phyloP scores from a whole-genome alignment of 2,113 vertebrate genomes.

The Petromus typicus region DNA sequence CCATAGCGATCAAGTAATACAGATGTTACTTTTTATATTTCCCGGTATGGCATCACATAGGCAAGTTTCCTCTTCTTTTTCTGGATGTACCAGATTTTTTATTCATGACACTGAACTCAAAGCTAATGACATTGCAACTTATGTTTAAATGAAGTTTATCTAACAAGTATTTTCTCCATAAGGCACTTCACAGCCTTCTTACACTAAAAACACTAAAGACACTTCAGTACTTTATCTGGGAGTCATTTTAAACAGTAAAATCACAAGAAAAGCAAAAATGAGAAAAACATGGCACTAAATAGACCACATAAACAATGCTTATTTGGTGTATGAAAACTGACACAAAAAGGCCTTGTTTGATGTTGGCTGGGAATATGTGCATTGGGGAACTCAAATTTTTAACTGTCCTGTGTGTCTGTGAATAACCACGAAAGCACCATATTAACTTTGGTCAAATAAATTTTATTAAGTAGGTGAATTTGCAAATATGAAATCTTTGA shows the following conservation, averaged over 20 bases:
- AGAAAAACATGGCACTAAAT: neutral
- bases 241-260: slow-evolving; percentile 37
- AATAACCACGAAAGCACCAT: slow-evolving; percentile 39
- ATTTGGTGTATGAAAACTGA: neutral
- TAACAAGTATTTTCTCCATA: slow-evolving; percentile 14
- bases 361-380: neutral
- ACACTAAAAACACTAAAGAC: neutral
- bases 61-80: slow-evolving; percentile 41
- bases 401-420: neutral
- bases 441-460: slow-evolving; percentile 55
- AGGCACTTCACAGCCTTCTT: neutral
- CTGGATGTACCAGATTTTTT: neutral
- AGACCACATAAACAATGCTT: neutral
- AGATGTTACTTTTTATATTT: slow-evolving; percentile 8
- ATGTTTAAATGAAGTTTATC: neutral
- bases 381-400: neutral
- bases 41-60: neutral
- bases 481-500: slow-evolving; percentile 49
- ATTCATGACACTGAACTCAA: slow-evolving; percentile 11
- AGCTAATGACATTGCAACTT: neutral
- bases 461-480: slow-evolving; percentile 42
- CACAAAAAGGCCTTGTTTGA: slow-evolving; percentile 4
- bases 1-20: neutral
- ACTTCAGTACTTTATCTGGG: neutral
- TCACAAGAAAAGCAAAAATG: slow-evolving; percentile 20